A percentile compares a stretch with the other conserved stretches of the same genome.
These are phyloP conservation scores for Hermetia illucens DNA, from an alignment of 1,140 invertebrate species.

Conservation along the genomic window DNA sequence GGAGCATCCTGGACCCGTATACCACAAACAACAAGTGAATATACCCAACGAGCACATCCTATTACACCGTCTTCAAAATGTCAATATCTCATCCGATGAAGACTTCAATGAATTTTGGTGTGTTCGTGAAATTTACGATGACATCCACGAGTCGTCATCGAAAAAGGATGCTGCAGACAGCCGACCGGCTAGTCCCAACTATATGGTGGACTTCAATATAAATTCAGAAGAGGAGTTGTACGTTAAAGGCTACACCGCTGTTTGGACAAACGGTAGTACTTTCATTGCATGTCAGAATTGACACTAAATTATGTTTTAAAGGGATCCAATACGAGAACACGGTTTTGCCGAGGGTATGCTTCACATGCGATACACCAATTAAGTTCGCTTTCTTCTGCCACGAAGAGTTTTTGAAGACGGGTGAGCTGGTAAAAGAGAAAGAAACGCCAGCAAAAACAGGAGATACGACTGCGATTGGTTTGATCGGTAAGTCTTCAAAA, in stretches of 20 bases:
- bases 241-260: conserved; percentile 65
- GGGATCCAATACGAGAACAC: conserved; percentile 19
- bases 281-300: not conserved
- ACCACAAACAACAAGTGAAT: conserved; percentile 22
- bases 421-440: conserved; percentile 17
- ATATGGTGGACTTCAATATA: conserved; percentile 24
- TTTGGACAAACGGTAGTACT: conserved; percentile 53
- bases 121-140: conserved; percentile 38
- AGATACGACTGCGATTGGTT: conserved; percentile 21
- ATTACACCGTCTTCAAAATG: conserved; percentile 54
- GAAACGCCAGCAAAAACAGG: conserved; percentile 10
- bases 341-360: conserved; percentile 45
- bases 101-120: conserved; percentile 49
- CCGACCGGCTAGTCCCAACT: conserved; percentile 5
- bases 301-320: conserved; percentile 4
- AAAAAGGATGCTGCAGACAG: not conserved
- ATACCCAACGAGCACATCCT: conserved; percentile 41
- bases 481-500: conserved; percentile 13
- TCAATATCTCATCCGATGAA: conserved; percentile 49
- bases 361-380: conserved; percentile 65
- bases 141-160: conserved; percentile 7
- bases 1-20: conserved; percentile 53
- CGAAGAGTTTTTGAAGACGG: conserved; percentile 7
- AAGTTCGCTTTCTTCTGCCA: conserved; percentile 65
- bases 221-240: conserved; percentile 77